Conservation (phyloP, 2,113 vertebrate genomes). For the Caranx ignobilis region DNA sequence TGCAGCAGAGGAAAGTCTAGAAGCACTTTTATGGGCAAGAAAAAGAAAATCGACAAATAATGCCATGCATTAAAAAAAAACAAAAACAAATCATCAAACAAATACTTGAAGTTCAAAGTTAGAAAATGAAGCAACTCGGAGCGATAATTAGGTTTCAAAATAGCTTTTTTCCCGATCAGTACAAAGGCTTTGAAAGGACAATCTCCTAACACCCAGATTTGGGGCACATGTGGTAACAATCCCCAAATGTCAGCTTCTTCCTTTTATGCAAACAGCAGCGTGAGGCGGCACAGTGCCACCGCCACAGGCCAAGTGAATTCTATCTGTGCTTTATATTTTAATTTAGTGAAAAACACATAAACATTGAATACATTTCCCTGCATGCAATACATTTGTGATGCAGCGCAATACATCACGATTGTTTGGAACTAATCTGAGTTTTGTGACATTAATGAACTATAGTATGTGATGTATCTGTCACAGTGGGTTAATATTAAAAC, state of each 20-base stretch:
- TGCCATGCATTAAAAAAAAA: not conserved
- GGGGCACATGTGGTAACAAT: conserved; percentile 7
- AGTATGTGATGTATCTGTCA: conserved; percentile 3
- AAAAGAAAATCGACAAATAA: conserved; percentile 7
- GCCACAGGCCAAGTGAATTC: conserved; percentile 15
- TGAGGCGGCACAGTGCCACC: conserved; percentile 22
- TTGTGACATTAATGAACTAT: not conserved
- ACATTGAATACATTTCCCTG: not conserved
- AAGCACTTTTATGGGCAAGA: not conserved
- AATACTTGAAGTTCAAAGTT: conserved; percentile 20
- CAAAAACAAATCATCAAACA: conserved; percentile 29
- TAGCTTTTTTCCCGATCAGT: conserved; percentile 18
- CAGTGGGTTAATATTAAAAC: conserved; percentile 27
- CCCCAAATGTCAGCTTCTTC: conserved; percentile 33
- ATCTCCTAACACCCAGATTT: conserved; percentile 21
- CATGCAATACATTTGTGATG: too few species aligned
- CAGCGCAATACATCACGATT: too few species aligned
- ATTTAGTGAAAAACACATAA: conserved; percentile 1
- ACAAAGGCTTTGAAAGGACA: conserved; percentile 42
- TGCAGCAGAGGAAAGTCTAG: not conserved
- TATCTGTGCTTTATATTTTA: not conserved
- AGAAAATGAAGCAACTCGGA: not conserved
- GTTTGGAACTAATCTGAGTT: not conserved
- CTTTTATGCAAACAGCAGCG: conserved; percentile 27
- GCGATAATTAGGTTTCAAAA: conserved; percentile 17